Evolutionary conservation across 2,797 vertebrate genomes (phyloP).

Genomic region (Pangasius sanitwongsei): DNA sequence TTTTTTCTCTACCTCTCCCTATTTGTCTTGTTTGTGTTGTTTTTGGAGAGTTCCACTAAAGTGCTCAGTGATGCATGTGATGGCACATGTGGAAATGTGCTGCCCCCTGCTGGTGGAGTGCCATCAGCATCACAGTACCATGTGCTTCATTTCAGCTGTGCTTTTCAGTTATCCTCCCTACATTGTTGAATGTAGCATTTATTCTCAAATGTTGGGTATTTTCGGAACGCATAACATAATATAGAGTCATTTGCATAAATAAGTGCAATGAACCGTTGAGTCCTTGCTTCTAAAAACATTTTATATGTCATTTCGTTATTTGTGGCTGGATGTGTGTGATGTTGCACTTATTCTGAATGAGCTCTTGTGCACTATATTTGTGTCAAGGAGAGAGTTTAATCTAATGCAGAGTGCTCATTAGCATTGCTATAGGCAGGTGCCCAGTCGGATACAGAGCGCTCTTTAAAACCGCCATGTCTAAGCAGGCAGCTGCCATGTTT

Average conservation of each 20-base stretch:
- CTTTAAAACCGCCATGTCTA: slow-evolving; percentile 22
- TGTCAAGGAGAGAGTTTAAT: slow-evolving; percentile 11
- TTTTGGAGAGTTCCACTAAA: not conserved
- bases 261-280: not conserved
- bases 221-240: not conserved
- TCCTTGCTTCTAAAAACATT: not conserved
- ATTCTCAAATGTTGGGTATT: not conserved
- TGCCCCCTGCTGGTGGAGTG: slow-evolving; percentile 37
- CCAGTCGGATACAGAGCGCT: slow-evolving; percentile 2
- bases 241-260: not conserved
- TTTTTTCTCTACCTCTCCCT: not conserved
- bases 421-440: slow-evolving; percentile 27
- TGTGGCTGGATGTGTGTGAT: not conserved
- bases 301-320: not conserved
- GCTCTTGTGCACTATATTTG: not conserved
- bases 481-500: slow-evolving; percentile 29
- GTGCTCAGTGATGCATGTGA: not conserved
- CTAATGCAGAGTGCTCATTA: slow-evolving; percentile 20
- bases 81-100: slow-evolving; percentile 26
- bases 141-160: not conserved
- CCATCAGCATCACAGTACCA: not conserved
- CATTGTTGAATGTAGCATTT: not conserved
- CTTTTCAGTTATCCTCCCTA: not conserved
- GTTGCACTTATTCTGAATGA: not conserved
- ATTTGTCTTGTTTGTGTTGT: not conserved